Conservation (phyloP, 2,888 invertebrate species). For the Bembecia ichneumoniformis region DNA sequence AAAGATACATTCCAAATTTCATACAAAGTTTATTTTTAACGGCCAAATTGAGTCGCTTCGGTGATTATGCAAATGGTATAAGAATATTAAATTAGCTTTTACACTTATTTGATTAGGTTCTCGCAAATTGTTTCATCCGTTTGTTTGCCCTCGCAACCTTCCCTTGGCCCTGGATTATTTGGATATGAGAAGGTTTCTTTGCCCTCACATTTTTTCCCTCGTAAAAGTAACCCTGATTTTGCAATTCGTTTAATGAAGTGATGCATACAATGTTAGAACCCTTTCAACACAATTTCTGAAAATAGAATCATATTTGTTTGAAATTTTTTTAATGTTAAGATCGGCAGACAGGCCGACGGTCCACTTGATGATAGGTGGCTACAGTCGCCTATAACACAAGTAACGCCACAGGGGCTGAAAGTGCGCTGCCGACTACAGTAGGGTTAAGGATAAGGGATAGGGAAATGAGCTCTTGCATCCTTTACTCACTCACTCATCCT, state of each 20-base stretch:
- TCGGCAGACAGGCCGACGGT: too few species aligned
- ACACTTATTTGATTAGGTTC: constrained; percentile 49
- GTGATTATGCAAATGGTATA: constrained; percentile 49
- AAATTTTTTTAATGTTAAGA: too few species aligned
- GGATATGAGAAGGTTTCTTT: constrained; percentile 5
- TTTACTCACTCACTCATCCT: too few species aligned
- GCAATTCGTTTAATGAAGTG: neutral
- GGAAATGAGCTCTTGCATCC: too few species aligned
- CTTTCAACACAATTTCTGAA: neutral
- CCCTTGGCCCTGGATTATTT: constrained; percentile 8
- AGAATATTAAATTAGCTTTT: constrained; percentile 49
- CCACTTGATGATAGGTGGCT: too few species aligned
- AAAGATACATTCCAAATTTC: too few species aligned
- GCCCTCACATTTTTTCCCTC: neutral
- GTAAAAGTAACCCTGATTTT: neutral
- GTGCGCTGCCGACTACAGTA: too few species aligned
- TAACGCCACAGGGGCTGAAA: too few species aligned
- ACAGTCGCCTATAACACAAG: too few species aligned
- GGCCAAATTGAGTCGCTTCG: constrained; percentile 47
- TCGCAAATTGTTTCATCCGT: constrained; percentile 52
- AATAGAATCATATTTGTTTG: too few species aligned
- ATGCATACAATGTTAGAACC: neutral
- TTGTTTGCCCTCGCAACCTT: constrained; percentile 32
- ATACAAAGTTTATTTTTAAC: neutral
- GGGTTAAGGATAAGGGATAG: too few species aligned